Evolutionary conservation across 2,113 vertebrate genomes (phyloP).

Genomic region (Collichthys lucidus): DNA sequence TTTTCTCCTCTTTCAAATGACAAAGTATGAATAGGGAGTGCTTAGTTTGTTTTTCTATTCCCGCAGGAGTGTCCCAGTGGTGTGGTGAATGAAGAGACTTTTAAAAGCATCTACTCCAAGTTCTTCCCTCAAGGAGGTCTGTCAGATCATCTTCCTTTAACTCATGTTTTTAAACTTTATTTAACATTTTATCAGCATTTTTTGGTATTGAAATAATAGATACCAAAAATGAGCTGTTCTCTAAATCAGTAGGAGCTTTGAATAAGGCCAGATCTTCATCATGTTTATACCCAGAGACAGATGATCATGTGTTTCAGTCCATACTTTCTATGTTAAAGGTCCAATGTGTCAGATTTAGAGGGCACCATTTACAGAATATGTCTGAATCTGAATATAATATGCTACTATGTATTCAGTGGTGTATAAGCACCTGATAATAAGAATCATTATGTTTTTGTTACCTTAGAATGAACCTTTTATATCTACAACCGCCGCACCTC

Average conservation of each 20-base stretch:
- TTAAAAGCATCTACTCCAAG: slow-evolving; percentile 95
- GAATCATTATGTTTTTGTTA: too few species aligned
- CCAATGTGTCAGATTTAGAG: too few species aligned
- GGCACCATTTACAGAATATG: too few species aligned
- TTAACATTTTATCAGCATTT: background rate
- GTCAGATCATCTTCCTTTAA: slow-evolving; percentile 33
- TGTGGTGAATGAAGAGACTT: slow-evolving; percentile 95
- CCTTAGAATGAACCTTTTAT: too few species aligned
- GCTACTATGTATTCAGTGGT: too few species aligned
- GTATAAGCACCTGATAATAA: too few species aligned
- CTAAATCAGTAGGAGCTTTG: background rate
- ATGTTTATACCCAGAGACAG: background rate
- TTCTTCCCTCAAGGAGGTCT: slow-evolving; percentile 98
- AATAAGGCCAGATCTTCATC: background rate
- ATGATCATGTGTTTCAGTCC: too few species aligned
- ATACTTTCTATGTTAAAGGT: too few species aligned
- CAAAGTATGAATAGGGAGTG: background rate
- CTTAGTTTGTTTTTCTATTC: background rate
- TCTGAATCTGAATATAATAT: too few species aligned
- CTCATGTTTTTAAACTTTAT: background rate
- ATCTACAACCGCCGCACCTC: too few species aligned
- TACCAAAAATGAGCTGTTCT: background rate
- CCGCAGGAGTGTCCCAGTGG: slow-evolving; percentile 94
- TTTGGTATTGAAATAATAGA: background rate
- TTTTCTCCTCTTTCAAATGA: background rate